Conservation (phyloP, 2,888 invertebrate genomes). For the Dryomyza anilis region DNA sequence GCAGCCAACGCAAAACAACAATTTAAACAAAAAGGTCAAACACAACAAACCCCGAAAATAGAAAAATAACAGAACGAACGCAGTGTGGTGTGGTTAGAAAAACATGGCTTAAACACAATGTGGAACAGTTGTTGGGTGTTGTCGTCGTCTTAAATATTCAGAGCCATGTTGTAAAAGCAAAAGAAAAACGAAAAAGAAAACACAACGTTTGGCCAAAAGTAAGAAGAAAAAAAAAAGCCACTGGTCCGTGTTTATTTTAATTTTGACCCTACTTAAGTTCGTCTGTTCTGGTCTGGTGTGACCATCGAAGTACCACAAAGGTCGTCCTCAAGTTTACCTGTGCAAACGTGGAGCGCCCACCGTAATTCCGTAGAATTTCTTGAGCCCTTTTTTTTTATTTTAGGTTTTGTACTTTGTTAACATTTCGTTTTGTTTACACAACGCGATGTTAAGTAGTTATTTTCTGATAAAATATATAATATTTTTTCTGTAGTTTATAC, state of each 20-base stretch:
- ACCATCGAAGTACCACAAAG: constrained; percentile 6
- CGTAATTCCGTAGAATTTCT: constrained; percentile 43
- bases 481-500: not conserved
- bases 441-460: constrained; percentile 54
- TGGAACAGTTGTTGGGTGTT: constrained; percentile 29
- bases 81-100: constrained; percentile 40
- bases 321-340: not conserved
- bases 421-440: constrained; percentile 27
- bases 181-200: constrained; percentile 2
- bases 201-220: not conserved
- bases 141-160: constrained; percentile 19
- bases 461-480: constrained; percentile 46
- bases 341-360: constrained; percentile 2
- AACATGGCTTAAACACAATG: constrained; percentile 45
- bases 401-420: not conserved
- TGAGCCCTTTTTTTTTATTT: not conserved
- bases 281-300: constrained; percentile 22
- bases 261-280: constrained; percentile 54
- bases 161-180: constrained; percentile 21
- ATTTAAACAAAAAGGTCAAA: constrained; percentile 1
- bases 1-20: constrained; percentile 29
- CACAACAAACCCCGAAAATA: constrained; percentile 43
- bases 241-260: constrained; percentile 49
- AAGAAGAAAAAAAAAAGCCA: constrained; percentile 8
- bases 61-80: constrained; percentile 44